Evolutionary conservation across 2,113 vertebrate genomes (phyloP).

Genomic region (Callithrix jacchus): DNA sequence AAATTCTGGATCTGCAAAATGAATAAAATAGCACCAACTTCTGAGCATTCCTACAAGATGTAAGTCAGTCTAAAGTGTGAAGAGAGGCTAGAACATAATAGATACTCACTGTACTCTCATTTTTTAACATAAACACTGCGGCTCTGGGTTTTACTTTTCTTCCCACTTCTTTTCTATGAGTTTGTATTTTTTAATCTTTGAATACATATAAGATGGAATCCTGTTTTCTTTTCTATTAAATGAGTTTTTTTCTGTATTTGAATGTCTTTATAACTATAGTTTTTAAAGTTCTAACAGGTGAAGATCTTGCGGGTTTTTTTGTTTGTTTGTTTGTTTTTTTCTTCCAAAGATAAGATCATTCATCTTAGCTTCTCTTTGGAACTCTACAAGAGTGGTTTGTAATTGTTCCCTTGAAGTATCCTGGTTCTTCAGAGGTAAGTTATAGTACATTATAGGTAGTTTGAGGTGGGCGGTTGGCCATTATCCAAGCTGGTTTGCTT

Average conservation of each 20-base stretch:
- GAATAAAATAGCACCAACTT: neutral
- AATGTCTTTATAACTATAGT: neutral
- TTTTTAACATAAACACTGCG: neutral
- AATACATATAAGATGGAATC: neutral
- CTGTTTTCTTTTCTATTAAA: neutral
- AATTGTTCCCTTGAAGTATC: neutral
- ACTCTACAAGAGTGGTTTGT: neutral
- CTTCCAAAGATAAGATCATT: neutral
- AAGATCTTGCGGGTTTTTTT: no score
- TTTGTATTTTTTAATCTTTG: neutral
- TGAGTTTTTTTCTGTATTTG: neutral
- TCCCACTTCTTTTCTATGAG: neutral
- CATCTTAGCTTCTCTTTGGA: neutral
- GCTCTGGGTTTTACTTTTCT: neutral
- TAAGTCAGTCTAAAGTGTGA: neutral
- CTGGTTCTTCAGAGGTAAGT: neutral
- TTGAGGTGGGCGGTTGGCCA: accelerated
- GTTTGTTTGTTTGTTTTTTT: neutral
- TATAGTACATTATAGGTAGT: accelerated
- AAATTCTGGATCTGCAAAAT: neutral
- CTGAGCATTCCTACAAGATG: neutral
- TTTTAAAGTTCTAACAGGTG: neutral
- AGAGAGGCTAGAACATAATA: neutral
- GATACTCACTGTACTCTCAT: neutral
- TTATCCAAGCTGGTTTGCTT: neutral